Evolutionary conservation across 2,113 vertebrate species (phyloP).

Genomic region (Mungos mungo): DNA sequence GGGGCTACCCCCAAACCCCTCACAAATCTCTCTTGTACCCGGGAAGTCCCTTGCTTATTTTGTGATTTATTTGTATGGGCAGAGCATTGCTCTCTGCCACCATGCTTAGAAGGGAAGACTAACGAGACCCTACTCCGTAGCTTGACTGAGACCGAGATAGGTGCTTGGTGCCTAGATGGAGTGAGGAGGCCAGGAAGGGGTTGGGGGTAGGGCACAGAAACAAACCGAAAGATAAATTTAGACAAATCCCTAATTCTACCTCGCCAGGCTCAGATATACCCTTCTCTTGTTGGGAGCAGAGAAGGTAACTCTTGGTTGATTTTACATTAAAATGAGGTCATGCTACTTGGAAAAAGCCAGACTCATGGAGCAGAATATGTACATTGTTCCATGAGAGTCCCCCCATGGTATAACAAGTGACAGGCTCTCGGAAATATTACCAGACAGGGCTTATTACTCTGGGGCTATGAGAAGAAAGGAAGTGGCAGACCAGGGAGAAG

Average conservation of each 20-base stretch:
- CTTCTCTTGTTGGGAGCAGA: background rate
- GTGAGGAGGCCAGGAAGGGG: background rate
- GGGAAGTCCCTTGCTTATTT: background rate
- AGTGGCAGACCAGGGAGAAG: background rate
- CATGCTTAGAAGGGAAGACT: background rate
- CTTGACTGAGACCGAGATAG: background rate
- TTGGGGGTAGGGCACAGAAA: background rate
- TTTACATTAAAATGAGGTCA: slow-evolving; percentile 18
- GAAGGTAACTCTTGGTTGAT: background rate
- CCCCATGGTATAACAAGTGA: background rate
- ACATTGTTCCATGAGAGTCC: background rate
- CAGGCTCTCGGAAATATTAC: background rate
- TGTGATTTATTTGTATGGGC: background rate
- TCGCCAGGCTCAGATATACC: background rate
- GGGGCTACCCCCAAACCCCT: background rate
- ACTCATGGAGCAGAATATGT: background rate
- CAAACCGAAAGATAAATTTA: background rate
- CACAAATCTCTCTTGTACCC: background rate
- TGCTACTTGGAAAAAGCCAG: slow-evolving; percentile 17
- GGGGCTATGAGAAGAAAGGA: background rate
- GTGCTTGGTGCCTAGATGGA: background rate
- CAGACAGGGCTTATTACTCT: background rate
- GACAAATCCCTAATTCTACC: background rate
- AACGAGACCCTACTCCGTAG: background rate
- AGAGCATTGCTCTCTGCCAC: background rate